Evolutionary conservation across 2,113 vertebrate genomes (phyloP), one percentile per base, ranked within the genome.

Genomic region (Potamarius usumacintae): DNA sequence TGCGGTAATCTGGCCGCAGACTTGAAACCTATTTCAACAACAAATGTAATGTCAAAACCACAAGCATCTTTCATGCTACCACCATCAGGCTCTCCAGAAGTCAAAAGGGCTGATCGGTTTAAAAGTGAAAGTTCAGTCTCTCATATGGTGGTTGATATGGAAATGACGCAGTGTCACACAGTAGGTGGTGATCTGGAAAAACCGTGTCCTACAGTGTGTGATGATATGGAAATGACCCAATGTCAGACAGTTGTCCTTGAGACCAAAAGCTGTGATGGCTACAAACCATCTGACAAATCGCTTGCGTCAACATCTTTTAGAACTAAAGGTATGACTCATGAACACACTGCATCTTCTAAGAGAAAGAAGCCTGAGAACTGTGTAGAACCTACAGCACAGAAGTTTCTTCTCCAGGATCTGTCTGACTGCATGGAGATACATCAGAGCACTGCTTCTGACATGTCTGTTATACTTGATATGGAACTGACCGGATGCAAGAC

Each of bases 191-290:
- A 80, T 57, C 20, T 60, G 55, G 79, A 42, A 34, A 58, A 34
- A 9, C 42, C 55, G 2, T 2, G 17, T 12, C 30, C 20, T 42
- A 42, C 82, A 52, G 15, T 52, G 7, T 27, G 62, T 79, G 90
- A 91, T 74, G 90, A 91, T 63, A 90, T 93, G 92, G 93, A 94
- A 82, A 83, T 92, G 8, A 89, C 89, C 20, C 89, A 86, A 83
- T 89, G 80, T 53, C 92, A 92, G 4, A 17, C 74, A 4, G 60
- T 89, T 5, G 5, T 53, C 1, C 1, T 89, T 80, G 86, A 92
- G 48, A 7, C 74, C 53, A 88, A 88, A 86, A 34, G 30, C 30
- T 53, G 9, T 67, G 67, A 50, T 62, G 76, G 8, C 27, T 53
- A 58, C 27, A 81, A 57, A 58, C 63, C 72, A 14, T 74, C 48